These are phyloP conservation scores for Myrmophylax atrothorax DNA, from an alignment of 2,113 vertebrate genomes.

Conservation along the genomic window DNA sequence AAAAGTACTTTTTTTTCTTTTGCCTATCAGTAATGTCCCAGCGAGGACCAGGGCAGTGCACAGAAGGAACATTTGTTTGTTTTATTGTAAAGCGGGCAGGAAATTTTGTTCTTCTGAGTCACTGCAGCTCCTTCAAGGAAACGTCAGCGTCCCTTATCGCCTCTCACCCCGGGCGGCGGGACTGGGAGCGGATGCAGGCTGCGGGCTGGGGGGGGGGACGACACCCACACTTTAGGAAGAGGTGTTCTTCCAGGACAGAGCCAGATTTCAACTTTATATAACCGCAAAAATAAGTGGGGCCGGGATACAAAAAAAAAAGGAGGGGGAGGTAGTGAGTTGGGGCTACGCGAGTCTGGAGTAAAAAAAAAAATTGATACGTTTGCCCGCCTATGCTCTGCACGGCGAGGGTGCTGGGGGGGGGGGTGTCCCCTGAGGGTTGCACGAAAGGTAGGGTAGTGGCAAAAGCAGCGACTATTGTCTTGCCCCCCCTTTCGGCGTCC, in stretches of 20 bases:
- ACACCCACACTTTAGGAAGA: not conserved
- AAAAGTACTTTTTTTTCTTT: not conserved
- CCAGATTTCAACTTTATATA: not conserved
- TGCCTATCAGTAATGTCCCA: slow-evolving; percentile 54
- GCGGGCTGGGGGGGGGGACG: not conserved
- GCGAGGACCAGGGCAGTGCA: slow-evolving; percentile 3
- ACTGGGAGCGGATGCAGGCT: not conserved
- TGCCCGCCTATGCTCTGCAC: not conserved
- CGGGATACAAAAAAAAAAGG: not conserved
- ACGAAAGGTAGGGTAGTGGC: too few relatives aligned
- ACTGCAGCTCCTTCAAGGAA: slow-evolving; percentile 69
- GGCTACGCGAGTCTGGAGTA: not conserved
- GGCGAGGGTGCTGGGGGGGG: not conserved
- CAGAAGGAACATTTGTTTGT: slow-evolving; percentile 65
- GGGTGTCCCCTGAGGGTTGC: not conserved
- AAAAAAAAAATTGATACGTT: not conserved
- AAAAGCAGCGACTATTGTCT: too few relatives aligned
- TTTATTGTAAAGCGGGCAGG: slow-evolving; percentile 71
- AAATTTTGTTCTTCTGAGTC: slow-evolving; percentile 77
- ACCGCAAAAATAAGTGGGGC: not conserved
- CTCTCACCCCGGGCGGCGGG: not conserved
- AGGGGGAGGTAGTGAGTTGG: not conserved
- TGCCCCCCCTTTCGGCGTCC: not conserved
- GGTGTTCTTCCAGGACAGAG: not conserved
- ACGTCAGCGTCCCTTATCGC: slow-evolving; percentile 52